Conservation (phyloP, 2,113 vertebrate species). For the Meles meles region DNA sequence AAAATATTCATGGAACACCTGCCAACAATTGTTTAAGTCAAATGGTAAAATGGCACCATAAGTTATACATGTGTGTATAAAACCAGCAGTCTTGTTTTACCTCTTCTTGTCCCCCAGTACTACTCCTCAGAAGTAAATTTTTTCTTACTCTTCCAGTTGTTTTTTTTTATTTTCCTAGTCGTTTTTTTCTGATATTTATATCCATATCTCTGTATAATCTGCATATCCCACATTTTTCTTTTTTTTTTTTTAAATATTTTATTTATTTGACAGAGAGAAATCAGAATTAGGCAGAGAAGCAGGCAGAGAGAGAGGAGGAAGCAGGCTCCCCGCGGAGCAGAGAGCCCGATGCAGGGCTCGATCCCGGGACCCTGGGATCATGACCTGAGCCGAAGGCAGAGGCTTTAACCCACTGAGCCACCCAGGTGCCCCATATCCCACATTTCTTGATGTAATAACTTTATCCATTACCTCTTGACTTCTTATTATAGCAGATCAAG, state of each 20-base stretch:
- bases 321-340: no score
- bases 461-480: neutral
- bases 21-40: neutral
- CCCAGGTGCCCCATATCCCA: no score
- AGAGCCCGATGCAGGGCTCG: no score
- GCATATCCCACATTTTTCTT: neutral
- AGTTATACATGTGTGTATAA: neutral
- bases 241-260: no score
- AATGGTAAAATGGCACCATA: neutral
- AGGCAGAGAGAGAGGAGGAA: no score
- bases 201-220: neutral
- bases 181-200: neutral
- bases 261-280: no score
- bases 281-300: no score
- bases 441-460: neutral
- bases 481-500: neutral
- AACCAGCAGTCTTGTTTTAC: neutral
- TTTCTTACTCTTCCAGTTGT: neutral
- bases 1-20: neutral
- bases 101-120: neutral
- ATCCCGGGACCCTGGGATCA: no score
- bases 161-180: neutral
- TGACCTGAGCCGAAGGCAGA: no score
- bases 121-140: neutral
- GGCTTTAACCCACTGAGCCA: no score